Evolutionary conservation across 1,140 invertebrate genomes (phyloP), one percentile per base, ranked within the genome.

Genomic region (Cyclina sinensis): DNA sequence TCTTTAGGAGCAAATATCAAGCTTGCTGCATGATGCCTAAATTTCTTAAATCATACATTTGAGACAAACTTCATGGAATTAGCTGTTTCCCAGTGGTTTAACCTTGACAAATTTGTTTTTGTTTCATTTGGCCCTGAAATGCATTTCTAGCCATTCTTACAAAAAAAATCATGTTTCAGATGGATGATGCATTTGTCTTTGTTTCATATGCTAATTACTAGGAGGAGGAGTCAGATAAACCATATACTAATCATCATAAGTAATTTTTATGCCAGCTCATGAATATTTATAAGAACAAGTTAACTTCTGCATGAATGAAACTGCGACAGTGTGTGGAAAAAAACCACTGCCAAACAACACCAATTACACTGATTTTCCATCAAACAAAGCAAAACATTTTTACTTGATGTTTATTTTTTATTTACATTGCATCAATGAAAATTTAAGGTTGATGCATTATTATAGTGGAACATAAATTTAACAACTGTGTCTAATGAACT

Each of bases 241-340:
- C 14, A 27, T 27, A 7, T 43, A 43, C 4, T n/a, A 43, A 14
- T 43, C 43, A 43, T 43, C 43, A 7, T 24, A 21, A 62, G 57
- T 62, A 18, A 27, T 14, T 24, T 24, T 62, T 62, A 27, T 62
- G 43, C 14, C 24, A 62, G n/a, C 5, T 62, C 14, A 62, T 62
- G n/a, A 21, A 62, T 62, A 62, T 62, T 62, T 24, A 62, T 62
- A 1, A 62, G 57, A 24, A 24, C 57, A 1, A n/a, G 7, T 62
- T 27, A 62, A 62, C 57, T n/a, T 62, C 57, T 62, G 57, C 57
- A 62, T 62, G 65, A 70, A 70, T 70, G 65, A 70, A 70, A 62
- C 24, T 62, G 18, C 32, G 21, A 37, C 32, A 37, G 32, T 70
- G 12, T 37, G 18, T 35, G 18, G 14, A 27, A 70, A 70, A 37